phyloP scores from a whole-genome alignment of 2,888 invertebrate genomes.

The Cremastinae sp. region DNA sequence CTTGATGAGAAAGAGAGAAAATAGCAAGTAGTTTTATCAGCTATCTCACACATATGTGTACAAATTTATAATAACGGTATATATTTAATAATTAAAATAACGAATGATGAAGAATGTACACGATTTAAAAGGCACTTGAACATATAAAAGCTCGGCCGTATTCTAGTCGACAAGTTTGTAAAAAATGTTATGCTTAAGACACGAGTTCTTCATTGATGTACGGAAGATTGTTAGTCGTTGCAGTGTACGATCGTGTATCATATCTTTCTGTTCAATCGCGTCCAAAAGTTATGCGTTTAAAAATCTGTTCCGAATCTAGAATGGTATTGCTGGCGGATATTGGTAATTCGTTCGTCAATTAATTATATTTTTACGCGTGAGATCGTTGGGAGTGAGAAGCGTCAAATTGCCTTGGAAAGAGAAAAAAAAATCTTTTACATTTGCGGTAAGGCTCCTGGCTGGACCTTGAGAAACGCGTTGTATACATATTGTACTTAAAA shows the following conservation, averaged over 20 bases:
- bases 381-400: constrained; percentile 15
- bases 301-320: not conserved
- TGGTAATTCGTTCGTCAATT: constrained; percentile 53
- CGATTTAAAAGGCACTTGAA: constrained; percentile 59
- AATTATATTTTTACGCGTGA: constrained; percentile 43
- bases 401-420: constrained; percentile 18
- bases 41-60: constrained; percentile 22
- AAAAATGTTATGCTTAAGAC: constrained; percentile 42
- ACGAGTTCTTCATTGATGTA: constrained; percentile 46
- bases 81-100: constrained; percentile 2
- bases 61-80: constrained; percentile 1
- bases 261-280: constrained; percentile 16
- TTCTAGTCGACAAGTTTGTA: constrained; percentile 68
- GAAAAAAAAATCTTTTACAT: constrained; percentile 13
- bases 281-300: not conserved
- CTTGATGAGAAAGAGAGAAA: constrained; percentile 15
- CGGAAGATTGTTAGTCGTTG: constrained; percentile 29
- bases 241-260: constrained; percentile 24
- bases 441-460: constrained; percentile 28
- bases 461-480: constrained; percentile 38
- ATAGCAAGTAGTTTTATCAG: constrained; percentile 22
- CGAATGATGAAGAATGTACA: constrained; percentile 37
- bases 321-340: constrained; percentile 16
- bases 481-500: constrained; percentile 55
- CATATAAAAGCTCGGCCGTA: constrained; percentile 63